Evolutionary conservation across 2,797 vertebrate genomes (phyloP), one percentile per base, ranked within the genome.

Genomic region (Mustela erminea): DNA sequence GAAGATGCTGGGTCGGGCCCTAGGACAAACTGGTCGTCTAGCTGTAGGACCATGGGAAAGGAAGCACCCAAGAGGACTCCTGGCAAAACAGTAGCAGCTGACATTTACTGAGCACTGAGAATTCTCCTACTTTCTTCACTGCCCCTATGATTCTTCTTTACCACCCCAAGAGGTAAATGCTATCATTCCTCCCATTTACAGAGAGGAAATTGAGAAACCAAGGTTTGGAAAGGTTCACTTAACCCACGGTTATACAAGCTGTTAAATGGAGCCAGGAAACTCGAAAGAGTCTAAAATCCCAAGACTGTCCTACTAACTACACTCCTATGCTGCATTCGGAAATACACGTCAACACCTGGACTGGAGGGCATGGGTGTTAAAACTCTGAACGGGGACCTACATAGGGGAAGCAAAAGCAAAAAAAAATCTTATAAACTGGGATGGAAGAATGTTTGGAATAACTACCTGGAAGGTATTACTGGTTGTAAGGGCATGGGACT

Each of bases 271-370:
- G 66, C 12, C 74, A 83, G 27, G 25, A 46, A 96, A 92, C 21
- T 84, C 35, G 25, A 87, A 87, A 87, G 87, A 77, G 38, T 77
- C 38, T 97, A n/a, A 58, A 87, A 58, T 81, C 64, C 52, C 43
- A 75, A 64, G 32, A 92, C 1, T 49, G 88, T 85, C 72, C 87
- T 49, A 8, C 41, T 60, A 78, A 60, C 49, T 60, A 46, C 9
- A 64, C 10, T 84, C 74, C 9, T 72, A 43, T 32, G 13, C 21
- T 35, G 74, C 2, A 52, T 52, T 68, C 2, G 8, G 52, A 96
- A 85, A 85, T 20, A 58, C 13, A 62, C 21, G 27, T 29, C 32
- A 13, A 70, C 38, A 27, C 21, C 35, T 7, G n/a, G 43, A 62
- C 10, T 80, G 29, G 60, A 68, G 32, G 43, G n/a, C 29, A 83